Percentiles rank a stretch among this genome's conserved stretches.
Conservation (phyloP, 2,113 vertebrate genomes). For the Anhinga rufa region DNA sequence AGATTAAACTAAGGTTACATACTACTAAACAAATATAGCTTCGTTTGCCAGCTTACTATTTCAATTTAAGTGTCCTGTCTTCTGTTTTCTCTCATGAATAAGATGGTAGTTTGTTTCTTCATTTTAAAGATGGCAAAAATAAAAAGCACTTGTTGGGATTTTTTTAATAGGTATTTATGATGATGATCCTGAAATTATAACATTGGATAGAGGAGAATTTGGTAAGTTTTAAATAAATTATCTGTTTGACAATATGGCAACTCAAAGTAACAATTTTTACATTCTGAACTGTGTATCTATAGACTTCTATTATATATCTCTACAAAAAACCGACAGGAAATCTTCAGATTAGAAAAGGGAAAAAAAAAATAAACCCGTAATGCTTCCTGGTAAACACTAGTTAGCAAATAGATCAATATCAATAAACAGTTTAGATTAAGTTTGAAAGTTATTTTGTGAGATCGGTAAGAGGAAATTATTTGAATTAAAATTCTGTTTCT, state of each 20-base stretch:
- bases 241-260: background rate
- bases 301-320: background rate
- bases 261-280: background rate
- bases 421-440: background rate
- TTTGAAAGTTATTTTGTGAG: background rate
- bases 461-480: background rate
- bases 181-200: slow-evolving; percentile 95
- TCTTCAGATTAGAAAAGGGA: background rate
- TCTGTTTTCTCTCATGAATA: background rate
- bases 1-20: background rate
- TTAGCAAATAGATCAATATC: background rate
- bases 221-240: slow-evolving; percentile 76
- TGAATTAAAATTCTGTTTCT: background rate
- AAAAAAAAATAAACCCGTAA: background rate
- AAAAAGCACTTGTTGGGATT: background rate
- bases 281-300: background rate
- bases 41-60: background rate
- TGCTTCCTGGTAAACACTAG: background rate
- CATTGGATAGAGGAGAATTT: slow-evolving; percentile 94
- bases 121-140: background rate
- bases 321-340: background rate
- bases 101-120: background rate
- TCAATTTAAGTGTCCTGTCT: background rate
- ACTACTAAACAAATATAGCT: background rate
- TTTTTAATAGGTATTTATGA: slow-evolving; percentile 91